Conservation (phyloP, 2,113 vertebrate genomes). For the Lophotis ruficrista region DNA sequence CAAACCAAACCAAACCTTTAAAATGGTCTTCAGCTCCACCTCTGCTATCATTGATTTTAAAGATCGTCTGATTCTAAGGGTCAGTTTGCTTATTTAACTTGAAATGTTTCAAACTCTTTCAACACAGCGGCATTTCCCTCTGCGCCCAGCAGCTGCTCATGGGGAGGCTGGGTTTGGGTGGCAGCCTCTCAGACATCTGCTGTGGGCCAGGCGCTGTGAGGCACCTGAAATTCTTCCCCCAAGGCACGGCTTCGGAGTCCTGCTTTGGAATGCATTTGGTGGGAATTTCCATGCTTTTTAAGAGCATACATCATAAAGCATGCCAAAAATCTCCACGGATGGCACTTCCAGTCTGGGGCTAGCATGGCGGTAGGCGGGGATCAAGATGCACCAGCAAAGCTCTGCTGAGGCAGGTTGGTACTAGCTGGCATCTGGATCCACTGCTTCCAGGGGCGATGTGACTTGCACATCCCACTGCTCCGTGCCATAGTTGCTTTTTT, state of each 20-base stretch:
- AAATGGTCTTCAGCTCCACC: not conserved
- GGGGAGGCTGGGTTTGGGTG: not conserved
- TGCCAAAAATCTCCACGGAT: not conserved
- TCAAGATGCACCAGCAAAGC: not conserved
- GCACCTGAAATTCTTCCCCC: not conserved
- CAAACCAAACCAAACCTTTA: not conserved
- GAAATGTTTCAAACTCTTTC: not conserved
- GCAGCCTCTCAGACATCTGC: not conserved
- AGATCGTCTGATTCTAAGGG: not conserved
- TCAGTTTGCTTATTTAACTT: not conserved
- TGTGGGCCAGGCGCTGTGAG: not conserved
- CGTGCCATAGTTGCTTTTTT: not conserved
- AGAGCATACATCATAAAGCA: not conserved
- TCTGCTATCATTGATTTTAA: not conserved
- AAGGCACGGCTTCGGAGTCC: not conserved
- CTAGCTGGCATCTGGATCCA: not conserved
- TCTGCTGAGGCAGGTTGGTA: not conserved
- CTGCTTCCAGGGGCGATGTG: fast-evolving
- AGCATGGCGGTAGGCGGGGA: not conserved
- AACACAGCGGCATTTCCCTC: not conserved
- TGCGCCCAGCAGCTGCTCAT: not conserved
- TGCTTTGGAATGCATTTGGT: not conserved
- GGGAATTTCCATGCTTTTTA: not conserved
- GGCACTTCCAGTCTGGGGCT: not conserved
- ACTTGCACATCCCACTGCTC: not conserved